Evolutionary conservation across 1,140 invertebrate genomes (phyloP).

Genomic region (Tetramorium parvispinum): DNA sequence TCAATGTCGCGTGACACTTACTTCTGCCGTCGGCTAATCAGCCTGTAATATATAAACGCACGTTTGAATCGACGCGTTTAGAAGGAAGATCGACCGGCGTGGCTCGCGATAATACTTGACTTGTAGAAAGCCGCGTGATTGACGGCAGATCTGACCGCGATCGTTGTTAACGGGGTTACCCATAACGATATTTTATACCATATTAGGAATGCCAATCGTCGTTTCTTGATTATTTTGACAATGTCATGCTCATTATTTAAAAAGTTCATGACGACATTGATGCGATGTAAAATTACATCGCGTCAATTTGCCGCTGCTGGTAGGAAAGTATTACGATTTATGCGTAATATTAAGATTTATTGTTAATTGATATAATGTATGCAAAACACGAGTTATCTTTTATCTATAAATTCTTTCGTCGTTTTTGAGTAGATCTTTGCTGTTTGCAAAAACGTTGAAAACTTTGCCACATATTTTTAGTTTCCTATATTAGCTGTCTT

Average conservation of each 20-base stretch:
- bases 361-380: neutral
- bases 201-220: slow-evolving; percentile 10
- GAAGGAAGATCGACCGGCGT: slow-evolving; percentile 24
- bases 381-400: neutral
- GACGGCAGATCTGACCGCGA: slow-evolving; percentile 45
- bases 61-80: neutral
- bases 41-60: neutral
- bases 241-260: neutral
- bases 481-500: neutral
- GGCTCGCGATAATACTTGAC: slow-evolving; percentile 17
- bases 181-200: neutral
- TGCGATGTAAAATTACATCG: neutral
- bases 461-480: neutral
- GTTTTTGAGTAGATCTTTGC: neutral
- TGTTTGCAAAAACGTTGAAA: neutral
- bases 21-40: slow-evolving; percentile 30
- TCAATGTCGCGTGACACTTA: slow-evolving; percentile 60
- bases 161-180: slow-evolving; percentile 19
- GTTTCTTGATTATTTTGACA: slow-evolving; percentile 5
- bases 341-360: neutral
- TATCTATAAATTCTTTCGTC: neutral
- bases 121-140: slow-evolving; percentile 44
- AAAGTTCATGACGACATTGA: neutral
- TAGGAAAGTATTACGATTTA: neutral
- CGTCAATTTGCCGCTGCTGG: neutral